Evolutionary conservation across 1,140 invertebrate genomes (phyloP).

Genomic region (Laodelphax striatellus): DNA sequence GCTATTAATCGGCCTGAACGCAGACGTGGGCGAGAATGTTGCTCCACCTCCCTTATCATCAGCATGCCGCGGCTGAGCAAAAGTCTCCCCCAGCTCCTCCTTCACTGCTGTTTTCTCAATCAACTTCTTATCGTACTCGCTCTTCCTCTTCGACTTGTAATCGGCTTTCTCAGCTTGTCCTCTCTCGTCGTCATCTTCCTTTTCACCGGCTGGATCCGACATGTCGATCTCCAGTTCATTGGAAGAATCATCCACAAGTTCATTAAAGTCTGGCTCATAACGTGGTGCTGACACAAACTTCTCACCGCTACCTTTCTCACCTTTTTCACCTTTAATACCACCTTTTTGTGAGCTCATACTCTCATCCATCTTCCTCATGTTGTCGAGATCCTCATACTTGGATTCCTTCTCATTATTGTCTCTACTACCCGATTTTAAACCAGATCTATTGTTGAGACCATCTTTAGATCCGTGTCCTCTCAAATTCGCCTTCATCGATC

Average conservation of each 20-base stretch:
- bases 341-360: constrained; percentile 33
- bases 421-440: constrained; percentile 17
- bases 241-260: constrained; percentile 64
- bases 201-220: constrained; percentile 32
- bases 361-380: constrained; percentile 39
- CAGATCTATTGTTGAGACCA: constrained; percentile 25
- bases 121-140: background rate
- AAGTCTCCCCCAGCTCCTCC: constrained; percentile 1
- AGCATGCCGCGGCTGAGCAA: background rate
- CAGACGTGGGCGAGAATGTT: constrained; percentile 46
- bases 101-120: constrained; percentile 1
- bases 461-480: constrained; percentile 12
- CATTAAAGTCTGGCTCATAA: constrained; percentile 65
- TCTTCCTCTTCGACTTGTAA: constrained; percentile 1
- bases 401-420: constrained; percentile 26
- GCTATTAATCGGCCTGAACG: constrained; percentile 53
- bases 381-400: constrained; percentile 34
- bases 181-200: constrained; percentile 15
- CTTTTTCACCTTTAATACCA: constrained; percentile 27
- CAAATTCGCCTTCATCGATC: constrained; percentile 15
- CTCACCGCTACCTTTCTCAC: constrained; percentile 28
- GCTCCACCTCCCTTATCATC: constrained; percentile 1
- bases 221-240: constrained; percentile 69
- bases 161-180: constrained; percentile 8
- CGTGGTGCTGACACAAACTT: constrained; percentile 35